Conservation (phyloP, 1,140 invertebrate species). For the Aricia agestis region DNA sequence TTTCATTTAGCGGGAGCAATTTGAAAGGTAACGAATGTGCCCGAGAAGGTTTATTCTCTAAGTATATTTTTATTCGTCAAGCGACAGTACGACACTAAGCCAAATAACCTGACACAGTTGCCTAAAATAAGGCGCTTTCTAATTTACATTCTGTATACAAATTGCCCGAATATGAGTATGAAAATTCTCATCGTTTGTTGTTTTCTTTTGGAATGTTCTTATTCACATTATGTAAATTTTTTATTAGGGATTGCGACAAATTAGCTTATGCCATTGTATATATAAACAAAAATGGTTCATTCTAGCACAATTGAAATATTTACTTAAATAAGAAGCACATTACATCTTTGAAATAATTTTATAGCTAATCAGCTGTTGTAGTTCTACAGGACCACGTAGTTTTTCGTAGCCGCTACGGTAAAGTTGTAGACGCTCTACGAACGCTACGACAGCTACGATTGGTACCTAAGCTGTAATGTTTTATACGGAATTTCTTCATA, state of each 20-base stretch:
- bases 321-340: background rate
- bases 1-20: slow-evolving; percentile 44
- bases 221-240: slow-evolving; percentile 64
- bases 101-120: slow-evolving; percentile 61
- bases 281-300: slow-evolving; percentile 4
- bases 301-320: background rate
- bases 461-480: too few relatives aligned
- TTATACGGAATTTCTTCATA: too few relatives aligned
- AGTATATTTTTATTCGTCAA: slow-evolving; percentile 60
- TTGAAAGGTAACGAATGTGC: slow-evolving; percentile 49
- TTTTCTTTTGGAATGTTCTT: slow-evolving; percentile 53
- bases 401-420: too few relatives aligned
- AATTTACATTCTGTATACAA: slow-evolving; percentile 74
- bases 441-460: too few relatives aligned
- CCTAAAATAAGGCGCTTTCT: slow-evolving; percentile 63
- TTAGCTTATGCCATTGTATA: slow-evolving; percentile 42
- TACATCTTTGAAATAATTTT: too few relatives aligned
- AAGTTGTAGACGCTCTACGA: too few relatives aligned
- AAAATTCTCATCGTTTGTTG: slow-evolving; percentile 64
- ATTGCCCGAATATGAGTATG: slow-evolving; percentile 67
- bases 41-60: slow-evolving; percentile 49
- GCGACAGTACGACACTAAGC: slow-evolving; percentile 53
- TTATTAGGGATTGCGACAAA: slow-evolving; percentile 59
- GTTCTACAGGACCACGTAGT: too few relatives aligned
- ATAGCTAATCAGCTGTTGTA: too few relatives aligned